Base-by-base conservation (phyloP, 2,888 invertebrate species). In the Labia minor region DNA sequence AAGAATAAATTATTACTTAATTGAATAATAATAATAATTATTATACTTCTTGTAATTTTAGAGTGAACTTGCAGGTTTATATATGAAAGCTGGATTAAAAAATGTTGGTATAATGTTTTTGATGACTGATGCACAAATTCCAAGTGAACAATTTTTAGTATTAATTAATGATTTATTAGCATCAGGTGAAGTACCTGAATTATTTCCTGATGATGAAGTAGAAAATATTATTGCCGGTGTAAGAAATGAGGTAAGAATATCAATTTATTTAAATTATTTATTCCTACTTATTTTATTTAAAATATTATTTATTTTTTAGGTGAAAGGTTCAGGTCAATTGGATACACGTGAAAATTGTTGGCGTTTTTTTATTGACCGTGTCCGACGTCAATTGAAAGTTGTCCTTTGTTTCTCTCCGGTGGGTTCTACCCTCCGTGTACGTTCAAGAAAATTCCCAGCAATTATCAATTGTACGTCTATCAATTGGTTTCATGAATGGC, bases 401-500 rank as follows among this genome's bases (percentile, higher is more conserved):
- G 95, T 97, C n/a, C 81, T 97, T 18, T 97, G 96, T 76, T 97
- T 97, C 78, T 97, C 96, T 10, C 97, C 97, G 0, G 96, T 97
- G 62, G 97, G 97, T 11, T 92, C 92, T 14, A 95, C 95, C 1
- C 82, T 97, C 67, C 82, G 97, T 73, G 90, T 96, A 26, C 83
- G 96, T 71, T 90, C 95, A 20, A 84, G 97, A 72, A 96, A 96
- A 80, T 97, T 97, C 77, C 97, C 97, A 0, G 95, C 96, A 8
- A 86, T 97, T 70, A 92, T 94, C 71, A 97, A 95, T 78, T 93
- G 94, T 74, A 95, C 96, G 4, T 89, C 91, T 66, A 95, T 96
- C 71, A 95, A 97, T 77, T 97, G 97, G 96, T 97, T 97, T 79
- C 96, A 97, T 76, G 96, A 96, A 77, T 97, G 97, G 97, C 96